These are phyloP conservation scores for Pelobates fuscus DNA, from an alignment of 2,113 vertebrate species.

Conservation along the genomic window DNA sequence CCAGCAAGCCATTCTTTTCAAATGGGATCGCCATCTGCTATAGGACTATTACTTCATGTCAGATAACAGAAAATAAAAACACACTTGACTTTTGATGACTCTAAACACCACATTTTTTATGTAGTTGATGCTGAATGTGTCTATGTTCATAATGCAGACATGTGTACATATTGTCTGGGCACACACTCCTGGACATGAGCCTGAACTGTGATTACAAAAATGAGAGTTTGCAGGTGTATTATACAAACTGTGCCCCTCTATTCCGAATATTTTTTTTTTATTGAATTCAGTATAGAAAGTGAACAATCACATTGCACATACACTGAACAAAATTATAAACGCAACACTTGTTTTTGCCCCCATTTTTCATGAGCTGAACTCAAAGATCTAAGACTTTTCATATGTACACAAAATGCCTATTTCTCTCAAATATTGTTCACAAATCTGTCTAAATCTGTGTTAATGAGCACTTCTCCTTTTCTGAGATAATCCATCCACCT, in stretches of 20 bases:
- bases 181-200: neutral
- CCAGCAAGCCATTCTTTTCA: slow-evolving; percentile 4
- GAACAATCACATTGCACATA: no score
- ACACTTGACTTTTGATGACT: neutral
- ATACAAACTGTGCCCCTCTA: neutral
- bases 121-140: neutral
- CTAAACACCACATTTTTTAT: neutral
- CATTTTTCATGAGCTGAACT: no score
- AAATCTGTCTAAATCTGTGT: no score
- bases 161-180: neutral
- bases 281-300: no score
- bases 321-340: no score
- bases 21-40: neutral
- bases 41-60: neutral
- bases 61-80: slow-evolving; percentile 8
- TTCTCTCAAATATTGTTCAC: no score
- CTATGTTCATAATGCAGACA: neutral
- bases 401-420: no score
- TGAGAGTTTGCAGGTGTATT: neutral
- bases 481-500: no score
- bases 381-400: no score
- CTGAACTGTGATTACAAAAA: neutral
- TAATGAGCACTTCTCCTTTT: no score
- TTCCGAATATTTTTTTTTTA: neutral
- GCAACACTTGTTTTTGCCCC: no score